phyloP scores from a whole-genome alignment of 2,797 vertebrate species.

The Luscinia megarhynchos region DNA sequence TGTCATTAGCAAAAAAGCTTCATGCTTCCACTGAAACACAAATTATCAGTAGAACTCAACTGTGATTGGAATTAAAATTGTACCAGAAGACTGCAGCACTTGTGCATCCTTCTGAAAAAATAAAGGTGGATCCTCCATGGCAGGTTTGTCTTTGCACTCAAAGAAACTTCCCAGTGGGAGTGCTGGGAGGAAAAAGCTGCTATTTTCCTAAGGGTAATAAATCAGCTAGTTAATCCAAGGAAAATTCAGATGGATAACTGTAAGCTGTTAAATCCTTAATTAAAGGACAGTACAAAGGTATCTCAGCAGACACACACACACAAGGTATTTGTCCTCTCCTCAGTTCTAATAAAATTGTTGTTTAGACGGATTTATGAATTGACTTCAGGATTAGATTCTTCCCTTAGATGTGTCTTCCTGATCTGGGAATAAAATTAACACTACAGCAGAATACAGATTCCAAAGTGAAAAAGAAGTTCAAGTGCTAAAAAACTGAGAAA shows the following conservation, averaged over 20 bases:
- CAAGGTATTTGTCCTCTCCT: constrained; percentile 18
- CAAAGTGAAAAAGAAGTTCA: neutral
- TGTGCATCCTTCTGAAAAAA: neutral
- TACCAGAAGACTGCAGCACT: neutral
- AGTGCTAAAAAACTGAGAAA: neutral
- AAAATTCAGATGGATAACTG: constrained; percentile 53
- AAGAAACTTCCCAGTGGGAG: neutral
- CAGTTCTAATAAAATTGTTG: constrained; percentile 68
- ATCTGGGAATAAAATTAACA: constrained; percentile 29
- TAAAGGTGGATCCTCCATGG: neutral
- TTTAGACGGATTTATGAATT: constrained; percentile 69
- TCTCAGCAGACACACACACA: constrained; percentile 46
- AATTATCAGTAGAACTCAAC: constrained; percentile 4
- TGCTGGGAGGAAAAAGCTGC: neutral
- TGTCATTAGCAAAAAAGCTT: constrained; percentile 44
- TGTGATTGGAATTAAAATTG: constrained; percentile 45
- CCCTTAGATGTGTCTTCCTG: constrained; percentile 22
- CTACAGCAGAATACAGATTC: neutral
- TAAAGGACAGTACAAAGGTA: constrained; percentile 59
- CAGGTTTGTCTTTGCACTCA: constrained; percentile 27
- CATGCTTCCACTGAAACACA: neutral
- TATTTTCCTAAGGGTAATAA: constrained; percentile 40
- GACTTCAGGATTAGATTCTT: constrained; percentile 57
- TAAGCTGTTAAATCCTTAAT: constrained; percentile 69
- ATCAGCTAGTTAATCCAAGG: constrained; percentile 56